These are phyloP conservation scores for Scaeva pyrastri DNA, from an alignment of 2,888 invertebrate species.

Conservation along the genomic window DNA sequence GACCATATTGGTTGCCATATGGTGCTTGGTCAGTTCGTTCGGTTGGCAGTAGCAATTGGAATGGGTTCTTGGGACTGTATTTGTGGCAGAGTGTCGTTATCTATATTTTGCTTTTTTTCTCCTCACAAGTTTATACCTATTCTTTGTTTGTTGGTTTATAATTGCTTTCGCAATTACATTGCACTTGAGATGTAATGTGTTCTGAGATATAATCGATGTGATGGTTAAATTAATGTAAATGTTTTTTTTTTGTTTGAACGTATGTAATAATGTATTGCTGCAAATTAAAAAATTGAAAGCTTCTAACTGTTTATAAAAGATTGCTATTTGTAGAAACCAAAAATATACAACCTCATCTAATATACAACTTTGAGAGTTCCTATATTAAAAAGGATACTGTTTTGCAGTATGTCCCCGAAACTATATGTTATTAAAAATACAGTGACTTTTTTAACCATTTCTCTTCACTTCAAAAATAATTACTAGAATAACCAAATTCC, in stretches of 20 bases:
- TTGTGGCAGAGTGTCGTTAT: slow-evolving; percentile 16
- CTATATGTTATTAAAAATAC: too few relatives aligned
- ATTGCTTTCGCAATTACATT: slow-evolving; percentile 74
- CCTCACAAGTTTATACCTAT: not conserved
- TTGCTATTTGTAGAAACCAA: too few relatives aligned
- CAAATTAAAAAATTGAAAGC: not conserved
- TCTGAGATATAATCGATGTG: slow-evolving; percentile 63
- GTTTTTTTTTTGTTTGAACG: not conserved
- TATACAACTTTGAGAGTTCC: too few relatives aligned
- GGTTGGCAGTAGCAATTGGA: not conserved
- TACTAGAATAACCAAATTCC: too few relatives aligned
- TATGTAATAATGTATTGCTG: not conserved
- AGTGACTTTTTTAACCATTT: too few relatives aligned
- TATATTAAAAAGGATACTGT: too few relatives aligned
- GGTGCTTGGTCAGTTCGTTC: slow-evolving; percentile 67
- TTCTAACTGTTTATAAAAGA: too few relatives aligned
- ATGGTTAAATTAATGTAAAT: slow-evolving; percentile 35
- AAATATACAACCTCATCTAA: too few relatives aligned
- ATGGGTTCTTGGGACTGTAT: slow-evolving; percentile 2
- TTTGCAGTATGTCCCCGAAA: too few relatives aligned
- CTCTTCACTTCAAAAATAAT: too few relatives aligned
- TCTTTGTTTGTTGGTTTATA: slow-evolving; percentile 61
- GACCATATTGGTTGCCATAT: slow-evolving; percentile 78
- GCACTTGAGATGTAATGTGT: slow-evolving; percentile 65
- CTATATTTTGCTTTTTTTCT: not conserved